phyloP scores from a whole-genome alignment of 1,140 invertebrate genomes.

The Trichonephila clavipes region DNA sequence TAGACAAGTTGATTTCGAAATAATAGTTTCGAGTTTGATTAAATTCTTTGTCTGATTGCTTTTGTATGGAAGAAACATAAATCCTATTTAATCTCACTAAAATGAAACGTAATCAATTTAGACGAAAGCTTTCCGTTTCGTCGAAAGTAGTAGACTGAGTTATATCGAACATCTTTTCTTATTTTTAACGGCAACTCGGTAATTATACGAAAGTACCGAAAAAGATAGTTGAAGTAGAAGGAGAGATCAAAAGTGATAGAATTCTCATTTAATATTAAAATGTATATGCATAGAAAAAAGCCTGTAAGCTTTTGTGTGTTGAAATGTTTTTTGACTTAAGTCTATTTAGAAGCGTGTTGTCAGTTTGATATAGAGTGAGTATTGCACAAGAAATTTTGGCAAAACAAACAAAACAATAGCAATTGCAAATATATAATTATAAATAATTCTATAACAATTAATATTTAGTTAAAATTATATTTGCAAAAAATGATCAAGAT shows the following conservation, averaged over 20 bases:
- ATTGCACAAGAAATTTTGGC: background rate
- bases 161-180: slow-evolving; percentile 13
- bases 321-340: background rate
- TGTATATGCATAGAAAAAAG: background rate
- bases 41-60: slow-evolving; percentile 40
- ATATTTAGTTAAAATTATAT: no score
- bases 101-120: slow-evolving; percentile 55
- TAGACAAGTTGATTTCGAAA: slow-evolving; percentile 21
- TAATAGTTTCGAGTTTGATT: slow-evolving; percentile 42
- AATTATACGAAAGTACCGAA: slow-evolving; percentile 29
- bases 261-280: slow-evolving; percentile 17
- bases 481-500: no score
- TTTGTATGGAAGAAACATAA: slow-evolving; percentile 19
- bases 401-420: background rate
- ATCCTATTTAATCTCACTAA: slow-evolving; percentile 48
- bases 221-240: background rate
- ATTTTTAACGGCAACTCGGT: background rate
- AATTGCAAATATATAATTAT: no score
- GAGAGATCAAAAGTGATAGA: background rate
- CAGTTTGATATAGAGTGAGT: background rate
- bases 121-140: slow-evolving; percentile 17
- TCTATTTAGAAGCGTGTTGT: background rate
- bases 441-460: no score
- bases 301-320: background rate
- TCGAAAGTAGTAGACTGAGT: slow-evolving; percentile 12